Evolutionary conservation across 2,113 vertebrate species (phyloP), one percentile per base, ranked within the genome.

Genomic region (Canis aureus): DNA sequence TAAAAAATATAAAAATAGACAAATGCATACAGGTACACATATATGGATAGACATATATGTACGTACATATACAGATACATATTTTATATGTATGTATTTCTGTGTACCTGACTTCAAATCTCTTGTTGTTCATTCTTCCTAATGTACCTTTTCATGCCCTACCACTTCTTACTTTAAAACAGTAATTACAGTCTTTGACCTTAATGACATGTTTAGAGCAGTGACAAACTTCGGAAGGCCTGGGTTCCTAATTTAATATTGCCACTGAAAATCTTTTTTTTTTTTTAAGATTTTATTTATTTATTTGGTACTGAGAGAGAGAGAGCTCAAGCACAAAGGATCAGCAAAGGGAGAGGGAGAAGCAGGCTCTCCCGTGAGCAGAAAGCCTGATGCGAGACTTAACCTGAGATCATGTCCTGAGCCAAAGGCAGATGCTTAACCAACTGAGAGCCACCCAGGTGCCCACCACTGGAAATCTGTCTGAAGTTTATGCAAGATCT

Each of bases 221-320:
- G 5, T 88, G 53, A 29, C 64, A 62, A n/a, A 38, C 29, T n/a
- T 93, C 20, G 80, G 29, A 10, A 95, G 32, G 6, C 15, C 35
- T 84, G 20, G 55, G 69, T 62, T 89, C 7, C 82, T 71, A 60
- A 83, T 93, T 87, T 51, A 82, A 43, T 78, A 22, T 38, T 83
- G 59, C 35, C 16, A 71, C 27, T 76, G 71, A 67, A 16, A 92
- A 78, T n/a, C 1, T 49, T 43, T 43, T 43, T 43, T 43, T 43
- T 43, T 43, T 43, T 43, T 43, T 6, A 43, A 69, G 66, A 69
- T 3, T 69, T 69, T 19, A 69, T n/a, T 69, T 32, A 69, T n/a
- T 69, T 16, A 67, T 67, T 67, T 17, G 7, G 32, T 43, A 43
- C 43, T 43, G 43, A 43, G 43, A 43, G 43, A 43, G 43, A 43